These are phyloP conservation scores for Amblyopsis rosae DNA, from an alignment of 2,113 vertebrate species.

Conservation along the genomic window DNA sequence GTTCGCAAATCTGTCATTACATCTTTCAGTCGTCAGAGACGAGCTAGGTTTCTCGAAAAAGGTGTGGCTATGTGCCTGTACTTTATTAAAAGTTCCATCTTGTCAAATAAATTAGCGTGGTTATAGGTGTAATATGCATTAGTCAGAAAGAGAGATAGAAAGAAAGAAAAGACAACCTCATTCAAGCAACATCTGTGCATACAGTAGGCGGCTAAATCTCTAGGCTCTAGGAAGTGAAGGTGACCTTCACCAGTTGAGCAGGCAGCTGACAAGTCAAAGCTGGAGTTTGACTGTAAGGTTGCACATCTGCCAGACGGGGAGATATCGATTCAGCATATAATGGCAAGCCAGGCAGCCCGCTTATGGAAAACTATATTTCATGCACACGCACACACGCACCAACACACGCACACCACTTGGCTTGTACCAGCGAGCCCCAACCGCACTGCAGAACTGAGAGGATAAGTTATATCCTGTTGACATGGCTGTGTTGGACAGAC, in stretches of 20 bases:
- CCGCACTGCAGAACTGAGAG: background rate
- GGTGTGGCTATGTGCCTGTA: background rate
- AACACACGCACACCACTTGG: background rate
- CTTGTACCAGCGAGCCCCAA: background rate
- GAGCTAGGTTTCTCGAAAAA: background rate
- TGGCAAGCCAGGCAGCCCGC: background rate
- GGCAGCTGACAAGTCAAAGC: background rate
- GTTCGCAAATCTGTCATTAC: constrained; percentile 32
- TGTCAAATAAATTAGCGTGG: background rate
- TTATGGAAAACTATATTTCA: background rate
- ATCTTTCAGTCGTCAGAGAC: background rate
- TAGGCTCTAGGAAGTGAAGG: constrained; percentile 36
- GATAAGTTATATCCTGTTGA: constrained; percentile 39
- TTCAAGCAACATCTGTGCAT: background rate
- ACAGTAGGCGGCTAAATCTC: background rate
- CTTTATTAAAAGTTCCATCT: background rate
- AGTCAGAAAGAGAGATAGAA: background rate
- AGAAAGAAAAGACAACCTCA: background rate
- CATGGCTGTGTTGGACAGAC: constrained; percentile 15
- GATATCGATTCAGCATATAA: constrained; percentile 41
- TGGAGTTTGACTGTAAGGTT: constrained; percentile 32
- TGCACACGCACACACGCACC: constrained; percentile 7
- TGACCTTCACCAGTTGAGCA: constrained; percentile 45
- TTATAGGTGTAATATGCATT: background rate
- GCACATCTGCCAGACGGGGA: constrained; percentile 50